phyloP scores from a whole-genome alignment of 2,797 vertebrate species.

The Amblyopsis hoosieri region DNA sequence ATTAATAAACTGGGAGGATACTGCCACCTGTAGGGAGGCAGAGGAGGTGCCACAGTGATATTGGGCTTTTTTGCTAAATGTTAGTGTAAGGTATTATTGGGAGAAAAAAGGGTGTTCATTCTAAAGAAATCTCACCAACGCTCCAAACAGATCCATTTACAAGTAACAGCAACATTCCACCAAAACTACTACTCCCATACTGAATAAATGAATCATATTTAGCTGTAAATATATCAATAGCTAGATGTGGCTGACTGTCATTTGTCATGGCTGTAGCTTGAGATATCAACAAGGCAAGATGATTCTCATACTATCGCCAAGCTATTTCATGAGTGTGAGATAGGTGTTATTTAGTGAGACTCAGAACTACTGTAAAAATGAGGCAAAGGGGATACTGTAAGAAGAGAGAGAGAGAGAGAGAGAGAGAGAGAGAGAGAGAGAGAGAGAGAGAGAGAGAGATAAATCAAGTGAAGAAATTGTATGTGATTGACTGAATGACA shows the following conservation, averaged over 20 bases:
- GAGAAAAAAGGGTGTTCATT: too few species aligned
- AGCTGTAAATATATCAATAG: not conserved
- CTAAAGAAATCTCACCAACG: not conserved
- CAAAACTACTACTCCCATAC: not conserved
- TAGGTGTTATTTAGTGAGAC: too few species aligned
- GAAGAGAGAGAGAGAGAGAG: not conserved
- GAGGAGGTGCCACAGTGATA: slow-evolving; percentile 2
- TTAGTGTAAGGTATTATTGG: not conserved
- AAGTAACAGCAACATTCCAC: not conserved
- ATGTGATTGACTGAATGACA: slow-evolving; percentile 28
- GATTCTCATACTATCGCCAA: too few species aligned
- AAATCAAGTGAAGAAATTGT: not conserved
- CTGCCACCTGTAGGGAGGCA: slow-evolving; percentile 45
- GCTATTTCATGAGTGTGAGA: too few species aligned
- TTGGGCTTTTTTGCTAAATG: not conserved
- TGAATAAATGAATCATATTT: not conserved
- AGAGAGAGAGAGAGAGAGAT: not conserved
- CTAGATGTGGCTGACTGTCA: not conserved
- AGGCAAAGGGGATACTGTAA: not conserved
- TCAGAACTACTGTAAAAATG: not conserved
- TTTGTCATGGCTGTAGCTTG: not conserved
- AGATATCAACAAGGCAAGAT: not conserved
- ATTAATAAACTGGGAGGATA: slow-evolving; percentile 11
- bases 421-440: not conserved
- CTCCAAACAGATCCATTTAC: not conserved